Evolutionary conservation across 2,888 invertebrate genomes (phyloP).

Genomic region (Salticus scenicus): DNA sequence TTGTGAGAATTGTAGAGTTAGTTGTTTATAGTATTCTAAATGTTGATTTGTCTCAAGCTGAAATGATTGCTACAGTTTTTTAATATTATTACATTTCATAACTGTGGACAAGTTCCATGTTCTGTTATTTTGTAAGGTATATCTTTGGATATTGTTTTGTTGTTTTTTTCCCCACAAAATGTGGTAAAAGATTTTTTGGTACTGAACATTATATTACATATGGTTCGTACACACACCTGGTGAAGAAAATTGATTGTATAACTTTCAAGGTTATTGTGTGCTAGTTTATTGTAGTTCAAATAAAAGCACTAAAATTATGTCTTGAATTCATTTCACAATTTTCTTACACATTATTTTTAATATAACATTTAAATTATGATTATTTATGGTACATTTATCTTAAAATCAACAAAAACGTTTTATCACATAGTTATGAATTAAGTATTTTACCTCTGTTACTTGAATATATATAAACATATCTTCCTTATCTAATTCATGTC

Average conservation of each 20-base stretch:
- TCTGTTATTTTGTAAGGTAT: constrained; percentile 53
- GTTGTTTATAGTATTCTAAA: constrained; percentile 49
- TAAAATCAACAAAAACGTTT: too few relatives aligned
- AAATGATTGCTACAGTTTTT: constrained; percentile 55
- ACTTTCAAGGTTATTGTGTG: constrained; percentile 65
- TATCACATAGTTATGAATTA: too few relatives aligned
- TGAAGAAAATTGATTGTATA: constrained; percentile 60
- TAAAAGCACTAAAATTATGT: constrained; percentile 62
- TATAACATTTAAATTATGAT: too few relatives aligned
- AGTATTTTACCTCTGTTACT: too few relatives aligned
- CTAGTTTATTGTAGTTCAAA: constrained; percentile 67
- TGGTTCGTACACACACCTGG: constrained; percentile 53
- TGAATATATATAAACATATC: too few relatives aligned
- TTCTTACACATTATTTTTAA: too few relatives aligned
- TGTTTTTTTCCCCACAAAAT: constrained; percentile 46
- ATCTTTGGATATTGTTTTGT: constrained; percentile 56
- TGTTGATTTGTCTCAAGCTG: constrained; percentile 47
- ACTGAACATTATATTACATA: constrained; percentile 54
- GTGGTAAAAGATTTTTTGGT: constrained; percentile 50
- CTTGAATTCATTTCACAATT: too few relatives aligned
- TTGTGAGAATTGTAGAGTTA: constrained; percentile 59
- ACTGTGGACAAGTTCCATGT: constrained; percentile 40
- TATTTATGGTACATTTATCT: too few relatives aligned
- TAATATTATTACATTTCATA: constrained; percentile 42
- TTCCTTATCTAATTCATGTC: too few relatives aligned